phyloP scores from a whole-genome alignment of 2,797 vertebrate species.

The Betta splendens region DNA sequence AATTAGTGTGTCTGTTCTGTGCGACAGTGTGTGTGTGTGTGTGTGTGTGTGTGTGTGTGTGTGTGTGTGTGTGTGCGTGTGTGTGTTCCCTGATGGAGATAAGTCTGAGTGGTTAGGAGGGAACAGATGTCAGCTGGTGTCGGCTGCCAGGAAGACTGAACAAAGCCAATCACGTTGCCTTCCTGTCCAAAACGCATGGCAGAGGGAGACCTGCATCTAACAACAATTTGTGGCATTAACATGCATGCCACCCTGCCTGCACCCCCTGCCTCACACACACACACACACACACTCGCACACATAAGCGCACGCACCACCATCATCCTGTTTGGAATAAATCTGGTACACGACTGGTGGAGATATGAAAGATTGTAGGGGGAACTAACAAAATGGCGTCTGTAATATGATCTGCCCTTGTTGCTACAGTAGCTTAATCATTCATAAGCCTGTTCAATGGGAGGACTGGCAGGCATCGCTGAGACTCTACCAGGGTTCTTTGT shows the following conservation, averaged over 20 bases:
- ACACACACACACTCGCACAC: conserved; percentile 15
- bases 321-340: conserved; percentile 71
- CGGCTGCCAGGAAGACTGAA: conserved; percentile 91
- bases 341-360: conserved; percentile 69
- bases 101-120: conserved; percentile 94
- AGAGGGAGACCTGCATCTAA: conserved; percentile 80
- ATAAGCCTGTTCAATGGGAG: conserved; percentile 60
- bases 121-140: conserved; percentile 95
- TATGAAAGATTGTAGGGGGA: conserved; percentile 69
- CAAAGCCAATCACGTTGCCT: conserved; percentile 92
- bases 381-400: conserved; percentile 81
- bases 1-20: conserved; percentile 58
- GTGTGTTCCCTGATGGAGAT: conserved; percentile 90
- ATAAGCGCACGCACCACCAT: conserved; percentile 31
- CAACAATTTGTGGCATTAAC: conserved; percentile 83
- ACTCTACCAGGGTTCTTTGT: conserved; percentile 38
- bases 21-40: conserved; percentile 33
- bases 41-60: conserved; percentile 15
- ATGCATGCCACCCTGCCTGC: conserved; percentile 74
- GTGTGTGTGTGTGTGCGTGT: conserved; percentile 56
- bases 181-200: conserved; percentile 89
- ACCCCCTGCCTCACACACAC: conserved; percentile 21
- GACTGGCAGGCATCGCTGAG: conserved; percentile 52
- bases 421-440: conserved; percentile 77
- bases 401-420: conserved; percentile 74